Conservation (phyloP, 2,113 vertebrate species). For the Passerina amoena region DNA sequence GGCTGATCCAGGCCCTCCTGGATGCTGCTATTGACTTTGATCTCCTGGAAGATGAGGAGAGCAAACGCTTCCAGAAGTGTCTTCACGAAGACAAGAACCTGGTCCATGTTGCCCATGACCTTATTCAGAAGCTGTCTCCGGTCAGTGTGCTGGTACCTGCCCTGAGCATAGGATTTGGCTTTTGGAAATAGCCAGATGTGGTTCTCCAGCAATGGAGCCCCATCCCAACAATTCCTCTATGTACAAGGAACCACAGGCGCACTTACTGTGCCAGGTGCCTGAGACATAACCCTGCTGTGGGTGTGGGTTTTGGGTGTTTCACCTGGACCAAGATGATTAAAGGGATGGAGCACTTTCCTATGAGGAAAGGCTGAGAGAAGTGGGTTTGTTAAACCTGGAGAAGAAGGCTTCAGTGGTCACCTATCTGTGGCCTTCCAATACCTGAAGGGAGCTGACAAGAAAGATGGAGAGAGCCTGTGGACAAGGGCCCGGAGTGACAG, state of each 20-base stretch:
- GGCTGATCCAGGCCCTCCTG: conserved; percentile 91
- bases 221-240: fast-evolving
- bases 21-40: conserved; percentile 95
- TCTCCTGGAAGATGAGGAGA: conserved; percentile 93
- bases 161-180: fast-evolving
- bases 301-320: not conserved
- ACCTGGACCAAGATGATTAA: not conserved
- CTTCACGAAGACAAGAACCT: conserved; percentile 94
- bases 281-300: not conserved
- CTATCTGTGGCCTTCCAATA: not conserved
- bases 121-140: conserved; percentile 96
- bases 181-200: not conserved
- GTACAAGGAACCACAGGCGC: not conserved
- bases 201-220: fast-evolving
- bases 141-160: conserved; percentile 74
- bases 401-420: not conserved
- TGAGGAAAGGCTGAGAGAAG: not conserved
- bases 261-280: not conserved
- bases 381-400: not conserved
- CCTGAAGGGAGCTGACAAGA: not conserved
- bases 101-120: conserved; percentile 93
- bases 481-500: not conserved
- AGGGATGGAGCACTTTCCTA: not conserved
- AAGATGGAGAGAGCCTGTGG: not conserved
- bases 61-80: conserved; percentile 89